Evolutionary conservation across 1,140 invertebrate species (phyloP).

Genomic region (Meteorus sp.): DNA sequence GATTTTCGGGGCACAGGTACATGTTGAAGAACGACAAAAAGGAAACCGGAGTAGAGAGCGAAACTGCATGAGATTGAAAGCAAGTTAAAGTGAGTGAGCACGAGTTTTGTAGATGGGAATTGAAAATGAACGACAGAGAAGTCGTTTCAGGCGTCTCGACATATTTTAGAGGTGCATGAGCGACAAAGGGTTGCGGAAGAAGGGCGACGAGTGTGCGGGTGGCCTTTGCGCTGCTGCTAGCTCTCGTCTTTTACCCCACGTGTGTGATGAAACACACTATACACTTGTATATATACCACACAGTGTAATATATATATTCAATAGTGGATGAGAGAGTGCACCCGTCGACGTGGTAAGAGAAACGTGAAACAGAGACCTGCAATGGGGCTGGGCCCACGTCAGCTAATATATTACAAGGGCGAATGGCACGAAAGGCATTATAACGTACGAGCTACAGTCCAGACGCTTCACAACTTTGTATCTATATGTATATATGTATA

Average conservation of each 20-base stretch:
- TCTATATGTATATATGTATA: constrained; percentile 1
- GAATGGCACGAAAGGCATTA: constrained; percentile 26
- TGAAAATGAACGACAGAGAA: not conserved
- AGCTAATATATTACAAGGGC: constrained; percentile 29
- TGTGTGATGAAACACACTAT: too few species aligned
- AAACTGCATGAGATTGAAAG: constrained; percentile 1
- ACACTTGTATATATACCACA: not conserved
- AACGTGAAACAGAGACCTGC: constrained; percentile 3
- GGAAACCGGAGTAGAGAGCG: not conserved
- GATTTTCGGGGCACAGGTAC: constrained; percentile 21
- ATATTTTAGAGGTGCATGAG: constrained; percentile 38
- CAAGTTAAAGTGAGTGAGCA: not conserved
- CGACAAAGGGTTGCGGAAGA: constrained; percentile 32
- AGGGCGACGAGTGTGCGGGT: not conserved
- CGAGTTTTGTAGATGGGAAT: not conserved
- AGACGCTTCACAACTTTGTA: constrained; percentile 6
- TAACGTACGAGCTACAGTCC: constrained; percentile 26
- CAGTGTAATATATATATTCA: not conserved
- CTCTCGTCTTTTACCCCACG: not conserved
- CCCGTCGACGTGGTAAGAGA: constrained; percentile 10
- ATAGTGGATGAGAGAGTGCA: constrained; percentile 6
- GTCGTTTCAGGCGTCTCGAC: constrained; percentile 24
- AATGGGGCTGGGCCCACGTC: constrained; percentile 14
- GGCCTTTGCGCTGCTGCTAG: constrained; percentile 5
- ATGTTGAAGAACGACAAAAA: not conserved